Evolutionary conservation across 1,140 invertebrate species (phyloP), one percentile per base, ranked within the genome.

Genomic region (Tenebrio molitor): DNA sequence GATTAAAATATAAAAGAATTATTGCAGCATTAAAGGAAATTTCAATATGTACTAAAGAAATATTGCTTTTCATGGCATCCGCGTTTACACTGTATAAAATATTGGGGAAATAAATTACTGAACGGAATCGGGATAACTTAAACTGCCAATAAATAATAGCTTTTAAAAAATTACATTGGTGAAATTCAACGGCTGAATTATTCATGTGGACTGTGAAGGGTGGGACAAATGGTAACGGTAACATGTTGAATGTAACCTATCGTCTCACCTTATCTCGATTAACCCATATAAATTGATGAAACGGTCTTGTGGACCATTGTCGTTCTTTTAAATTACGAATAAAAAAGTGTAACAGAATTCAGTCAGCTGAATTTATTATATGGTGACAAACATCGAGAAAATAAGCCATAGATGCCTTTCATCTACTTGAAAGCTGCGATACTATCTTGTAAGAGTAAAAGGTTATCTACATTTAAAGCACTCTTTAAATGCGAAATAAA

Each of bases 41-140:
- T 75, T 64, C 65, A 75, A 69, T 69, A 50, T 72, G 70, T 50
- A 66, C 74, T 21, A 50, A 73, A 75, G 74, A 75, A 73, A 75
- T 75, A 75, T 75, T 58, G 71, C 46, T 69, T 75, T 46, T 44
- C 64, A 69, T 72, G 71, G 65, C 39, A 64, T 69, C 62, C 66
- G 71, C 73, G 72, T 74, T 71, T 74, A 74, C 73, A 74, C 73
- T 74, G 58, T 74, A 74, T 74, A 71, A 74, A 74, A 74, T 74
- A 74, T 74, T 58, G 64, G 6, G 69, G 64, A 67, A 68, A 74
- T 74, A 68, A 74, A 74, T 74, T 74, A 74, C 46, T 73, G 46
- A 64, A 58, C 53, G 70, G 53, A 66, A 58, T 42, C 36, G 39
- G 65, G 42, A 73, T 75, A 73, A 69, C 67, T 75, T 70, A 41